Evolutionary conservation across 2,113 vertebrate species (phyloP), one percentile per base, ranked within the genome.

Genomic region (Etheostoma spectabile): DNA sequence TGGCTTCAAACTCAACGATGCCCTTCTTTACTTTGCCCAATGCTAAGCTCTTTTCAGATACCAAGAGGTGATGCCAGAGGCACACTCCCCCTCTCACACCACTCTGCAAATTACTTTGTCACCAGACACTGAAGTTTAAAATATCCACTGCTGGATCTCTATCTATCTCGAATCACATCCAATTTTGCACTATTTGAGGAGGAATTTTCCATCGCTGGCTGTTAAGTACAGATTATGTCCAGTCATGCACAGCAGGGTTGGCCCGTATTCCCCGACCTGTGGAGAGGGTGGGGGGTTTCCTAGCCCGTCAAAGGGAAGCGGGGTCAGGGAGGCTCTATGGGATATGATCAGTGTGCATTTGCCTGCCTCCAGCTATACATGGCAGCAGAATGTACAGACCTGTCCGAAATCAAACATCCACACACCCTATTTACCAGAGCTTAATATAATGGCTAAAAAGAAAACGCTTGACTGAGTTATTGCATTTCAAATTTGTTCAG

Each of bases 121-220:
- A 72, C 67, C 75, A 69, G 80, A 79, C 48, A 70, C 86, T 33
- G 55, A 73, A 13, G 42, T 56, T 82, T 24, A 84, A 80, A 73
- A 49, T 33, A 77, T 61, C 11, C 91, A 72, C 57, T 0, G 8
- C 38, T 12, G 45, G 74, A 66, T 35, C 7, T 35, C 35, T 35
- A 35, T 6, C 33, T 35, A 35, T 7, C 35, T 35, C 21, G 0
- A 60, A 53, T 60, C 15, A 21, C 19, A 61, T 77, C 75, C 46
- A 80, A 55, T 83, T 75, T 74, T 62, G 15, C 14, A 27, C 81
- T 84, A 84, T 84, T 73, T 84, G 49, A 51, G 77, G 76, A 74
- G n/a, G 67, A 45, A 55, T 81, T 88, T 91, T 91, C 87, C 83
- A 64, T 68, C 2, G 57, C 82, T 63, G 74, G 59, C 16, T 49